phyloP scores from a whole-genome alignment of 2,888 invertebrate genomes.

The Slavum lentiscoides region DNA sequence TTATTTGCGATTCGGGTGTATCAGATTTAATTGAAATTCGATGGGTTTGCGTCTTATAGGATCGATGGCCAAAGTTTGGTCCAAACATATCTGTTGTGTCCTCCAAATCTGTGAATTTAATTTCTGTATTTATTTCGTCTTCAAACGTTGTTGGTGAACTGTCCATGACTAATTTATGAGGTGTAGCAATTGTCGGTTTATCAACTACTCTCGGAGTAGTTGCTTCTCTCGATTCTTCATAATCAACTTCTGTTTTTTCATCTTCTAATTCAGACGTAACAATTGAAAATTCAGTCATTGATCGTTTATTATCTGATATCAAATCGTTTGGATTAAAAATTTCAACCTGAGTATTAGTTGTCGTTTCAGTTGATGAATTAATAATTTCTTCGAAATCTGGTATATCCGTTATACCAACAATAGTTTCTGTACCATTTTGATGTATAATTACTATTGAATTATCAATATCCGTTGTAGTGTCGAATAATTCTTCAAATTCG shows the following conservation, averaged over 20 bases:
- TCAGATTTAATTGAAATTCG: neutral
- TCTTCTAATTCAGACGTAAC: slow-evolving; percentile 27
- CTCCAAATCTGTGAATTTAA: slow-evolving; percentile 34
- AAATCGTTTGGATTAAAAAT: slow-evolving; percentile 45
- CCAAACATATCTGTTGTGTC: slow-evolving; percentile 46
- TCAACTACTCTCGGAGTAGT: slow-evolving; percentile 25
- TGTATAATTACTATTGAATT: slow-evolving; percentile 32
- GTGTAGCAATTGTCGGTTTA: slow-evolving; percentile 22
- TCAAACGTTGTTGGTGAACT: slow-evolving; percentile 16
- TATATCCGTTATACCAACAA: slow-evolving; percentile 2
- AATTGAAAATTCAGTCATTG: slow-evolving; percentile 28
- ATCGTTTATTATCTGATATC: neutral
- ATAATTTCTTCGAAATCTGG: neutral
- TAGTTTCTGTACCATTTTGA: slow-evolving; percentile 35
- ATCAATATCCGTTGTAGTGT: slow-evolving; percentile 37
- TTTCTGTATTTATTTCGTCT: slow-evolving; percentile 39
- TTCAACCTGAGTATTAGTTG: slow-evolving; percentile 32
- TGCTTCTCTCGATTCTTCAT: slow-evolving; percentile 30
- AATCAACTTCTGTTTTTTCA: slow-evolving; percentile 20
- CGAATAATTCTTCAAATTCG: slow-evolving; percentile 44
- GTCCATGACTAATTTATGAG: slow-evolving; percentile 24
- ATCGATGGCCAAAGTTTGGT: slow-evolving; percentile 29
- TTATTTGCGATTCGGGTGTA: neutral
- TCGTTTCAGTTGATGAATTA: slow-evolving; percentile 10
- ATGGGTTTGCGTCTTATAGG: slow-evolving; percentile 8